Percentiles rank a stretch among this genome's conserved stretches.
Evolutionary conservation across 2,888 invertebrate genomes (phyloP).

Genomic region (Andrena bicolor): DNA sequence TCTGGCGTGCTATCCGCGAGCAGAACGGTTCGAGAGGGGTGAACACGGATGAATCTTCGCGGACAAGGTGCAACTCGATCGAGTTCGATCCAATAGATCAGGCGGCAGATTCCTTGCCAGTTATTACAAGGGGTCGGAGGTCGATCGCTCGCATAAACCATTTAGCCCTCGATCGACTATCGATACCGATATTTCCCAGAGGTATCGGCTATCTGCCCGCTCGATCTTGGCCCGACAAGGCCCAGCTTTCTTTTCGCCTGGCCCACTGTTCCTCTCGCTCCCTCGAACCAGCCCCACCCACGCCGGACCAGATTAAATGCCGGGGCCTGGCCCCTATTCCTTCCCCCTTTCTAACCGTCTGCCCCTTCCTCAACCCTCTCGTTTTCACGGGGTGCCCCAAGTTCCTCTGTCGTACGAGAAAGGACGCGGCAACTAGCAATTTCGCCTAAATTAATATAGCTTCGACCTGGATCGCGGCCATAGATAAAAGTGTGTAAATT

Average conservation of each 20-base stretch:
- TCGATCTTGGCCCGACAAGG: constrained; percentile 78
- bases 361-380: background rate
- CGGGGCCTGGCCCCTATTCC: constrained; percentile 69
- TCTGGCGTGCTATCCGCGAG: constrained; percentile 43
- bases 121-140: constrained; percentile 83
- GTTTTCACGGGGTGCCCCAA: background rate
- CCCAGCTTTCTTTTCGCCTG: constrained; percentile 56
- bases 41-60: constrained; percentile 66
- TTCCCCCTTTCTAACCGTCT: constrained; percentile 9
- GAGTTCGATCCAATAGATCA: constrained; percentile 82
- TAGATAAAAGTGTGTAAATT: constrained; percentile 17
- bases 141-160: constrained; percentile 84
- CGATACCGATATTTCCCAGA: constrained; percentile 84
- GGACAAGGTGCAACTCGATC: constrained; percentile 81
- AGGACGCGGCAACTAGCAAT: constrained; percentile 21
- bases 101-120: constrained; percentile 81
- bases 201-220: constrained; percentile 79
- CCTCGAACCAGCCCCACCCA: constrained; percentile 76
- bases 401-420: constrained; percentile 20
- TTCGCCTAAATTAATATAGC: constrained; percentile 33
- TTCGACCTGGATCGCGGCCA: constrained; percentile 12
- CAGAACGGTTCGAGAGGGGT: constrained; percentile 26
- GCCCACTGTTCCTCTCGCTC: constrained; percentile 51
- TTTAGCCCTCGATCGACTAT: constrained; percentile 83
- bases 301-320: constrained; percentile 79